These are phyloP conservation scores for Emydoidea blandingii DNA, from an alignment of 2,797 vertebrate genomes.

Conservation along the genomic window DNA sequence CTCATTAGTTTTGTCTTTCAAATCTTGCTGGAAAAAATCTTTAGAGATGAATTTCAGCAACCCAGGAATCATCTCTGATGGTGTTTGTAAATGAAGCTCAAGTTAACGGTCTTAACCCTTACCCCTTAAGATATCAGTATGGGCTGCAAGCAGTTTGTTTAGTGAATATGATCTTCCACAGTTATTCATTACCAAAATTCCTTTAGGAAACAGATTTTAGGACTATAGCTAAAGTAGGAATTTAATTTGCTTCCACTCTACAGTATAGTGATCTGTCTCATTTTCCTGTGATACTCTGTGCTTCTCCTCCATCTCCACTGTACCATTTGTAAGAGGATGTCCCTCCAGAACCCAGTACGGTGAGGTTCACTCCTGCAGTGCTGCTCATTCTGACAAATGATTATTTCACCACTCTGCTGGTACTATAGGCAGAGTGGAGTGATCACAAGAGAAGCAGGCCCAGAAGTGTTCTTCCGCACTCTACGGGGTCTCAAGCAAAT, in stretches of 20 bases:
- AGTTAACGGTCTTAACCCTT: background rate
- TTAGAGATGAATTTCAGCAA: background rate
- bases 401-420: background rate
- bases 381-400: background rate
- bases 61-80: slow-evolving; percentile 27
- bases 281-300: no score
- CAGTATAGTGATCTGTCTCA: background rate
- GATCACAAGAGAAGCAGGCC: background rate
- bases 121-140: slow-evolving; percentile 7
- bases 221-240: slow-evolving; percentile 32
- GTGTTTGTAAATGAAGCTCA: slow-evolving; percentile 29
- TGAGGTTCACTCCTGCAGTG: background rate
- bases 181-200: slow-evolving; percentile 32
- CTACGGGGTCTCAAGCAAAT: background rate
- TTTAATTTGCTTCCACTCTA: slow-evolving; percentile 3
- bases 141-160: slow-evolving; percentile 33
- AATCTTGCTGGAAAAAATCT: background rate
- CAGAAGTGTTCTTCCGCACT: background rate
- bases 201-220: slow-evolving; percentile 17
- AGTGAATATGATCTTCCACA: slow-evolving; percentile 8
- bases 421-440: background rate
- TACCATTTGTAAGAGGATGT: background rate
- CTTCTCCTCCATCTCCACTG: background rate
- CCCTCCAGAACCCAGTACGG: background rate
- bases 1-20: background rate